A percentile compares a stretch with the other conserved stretches of the same genome.
Conservation (phyloP, 2,888 invertebrate genomes). For the Erebia ligea region DNA sequence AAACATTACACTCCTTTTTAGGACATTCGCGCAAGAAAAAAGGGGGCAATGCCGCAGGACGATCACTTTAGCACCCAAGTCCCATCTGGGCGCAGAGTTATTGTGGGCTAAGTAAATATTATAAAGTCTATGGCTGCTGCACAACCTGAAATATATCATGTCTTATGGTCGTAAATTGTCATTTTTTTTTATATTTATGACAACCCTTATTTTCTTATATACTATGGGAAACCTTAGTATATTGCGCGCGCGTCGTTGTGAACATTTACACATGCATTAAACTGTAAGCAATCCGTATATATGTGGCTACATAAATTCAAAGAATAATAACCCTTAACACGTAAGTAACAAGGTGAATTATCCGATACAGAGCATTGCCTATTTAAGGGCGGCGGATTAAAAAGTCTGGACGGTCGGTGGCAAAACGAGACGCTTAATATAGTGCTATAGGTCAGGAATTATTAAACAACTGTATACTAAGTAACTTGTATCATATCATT, state of each 20-base stretch:
- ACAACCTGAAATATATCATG: too few species aligned
- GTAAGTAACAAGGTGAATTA: conserved; percentile 25
- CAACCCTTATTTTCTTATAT: conserved; percentile 33
- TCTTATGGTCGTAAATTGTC: too few species aligned
- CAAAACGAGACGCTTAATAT: conserved; percentile 50
- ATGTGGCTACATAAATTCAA: conserved; percentile 27
- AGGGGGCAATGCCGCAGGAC: too few species aligned
- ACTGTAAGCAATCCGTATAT: conserved; percentile 39
- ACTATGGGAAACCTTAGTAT: conserved; percentile 37
- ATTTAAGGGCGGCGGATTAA: conserved; percentile 37
- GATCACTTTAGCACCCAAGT: too few species aligned
- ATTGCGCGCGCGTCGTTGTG: conserved; percentile 36
- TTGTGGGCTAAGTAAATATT: too few species aligned
- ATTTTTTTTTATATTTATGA: not conserved
- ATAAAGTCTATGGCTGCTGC: too few species aligned
- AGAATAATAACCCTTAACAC: conserved; percentile 27
- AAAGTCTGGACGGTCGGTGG: conserved; percentile 60
- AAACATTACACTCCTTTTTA: too few species aligned
- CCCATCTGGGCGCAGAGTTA: too few species aligned
- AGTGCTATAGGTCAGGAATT: conserved; percentile 63
- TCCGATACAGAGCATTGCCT: conserved; percentile 5
- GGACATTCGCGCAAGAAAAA: too few species aligned
- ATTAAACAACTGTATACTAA: conserved; percentile 26
- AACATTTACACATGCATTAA: conserved; percentile 46
- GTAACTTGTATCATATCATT: conserved; percentile 14